Base-by-base conservation (phyloP, 1,140 invertebrate genomes). In the Fopius arisanus region DNA sequence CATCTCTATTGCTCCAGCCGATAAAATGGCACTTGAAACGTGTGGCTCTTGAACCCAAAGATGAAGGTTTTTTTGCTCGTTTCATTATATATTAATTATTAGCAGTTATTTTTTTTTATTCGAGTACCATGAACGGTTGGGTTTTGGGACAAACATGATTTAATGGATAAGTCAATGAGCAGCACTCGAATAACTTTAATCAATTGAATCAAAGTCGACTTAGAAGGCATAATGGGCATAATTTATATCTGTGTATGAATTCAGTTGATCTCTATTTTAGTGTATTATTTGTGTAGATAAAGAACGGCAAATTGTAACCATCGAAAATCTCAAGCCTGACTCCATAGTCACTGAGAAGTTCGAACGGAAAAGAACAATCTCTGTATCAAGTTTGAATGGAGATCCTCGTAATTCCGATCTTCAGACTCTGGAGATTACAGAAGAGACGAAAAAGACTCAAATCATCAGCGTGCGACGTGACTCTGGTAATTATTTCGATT, bases 1-100 rank as follows among this genome's bases (percentile, higher is more conserved):
- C 91, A 6, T 89, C 92, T 75, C 77, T 90, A 3, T 80, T 92
- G 2, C 89, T 94, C 80, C 91, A 90, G 78, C 92, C 92, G 0
- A 90, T 94, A 0, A 89, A 92, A 77, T 92, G 92, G 91, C 91
- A 94, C 79, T 89, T 91, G 86, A 89, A 89, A 14, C 89, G 88
- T 75, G 72, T 79, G 7, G 76, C 79, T 0, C 28, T 62, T n/a
- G 76, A 83, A 70, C 72, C 54, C n/a, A 73, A 81, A 68, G 29
- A 72, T 28, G 26, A 81, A 70, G 31, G 69, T 43, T 26, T 6
- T 26, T 59, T 59, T 59, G 23, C 26, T 26, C 21, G 12, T 10
- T 26, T 19, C 5, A 59, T 59, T 28, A 59, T 26, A 0, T 7
- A 28, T 33, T 16, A 0, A 9, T 23, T 41, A 1, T 63, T 19